Conservation (phyloP, 2,888 invertebrate genomes). For the Rhagonycha lutea region DNA sequence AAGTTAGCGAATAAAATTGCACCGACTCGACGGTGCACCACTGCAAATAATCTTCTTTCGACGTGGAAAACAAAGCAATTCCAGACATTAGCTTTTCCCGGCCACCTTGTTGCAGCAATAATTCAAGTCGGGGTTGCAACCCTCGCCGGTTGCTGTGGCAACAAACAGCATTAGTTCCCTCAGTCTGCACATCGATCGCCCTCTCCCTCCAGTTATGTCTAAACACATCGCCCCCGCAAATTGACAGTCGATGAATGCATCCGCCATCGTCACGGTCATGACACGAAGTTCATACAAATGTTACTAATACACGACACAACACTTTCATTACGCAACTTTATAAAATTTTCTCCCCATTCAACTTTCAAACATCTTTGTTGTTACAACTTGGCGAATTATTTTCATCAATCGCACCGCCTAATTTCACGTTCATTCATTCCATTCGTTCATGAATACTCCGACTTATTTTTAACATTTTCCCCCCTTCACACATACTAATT, state of each 20-base stretch:
- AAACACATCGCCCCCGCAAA: conserved; percentile 54
- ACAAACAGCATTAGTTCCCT: conserved; percentile 56
- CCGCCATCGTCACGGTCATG: conserved; percentile 14
- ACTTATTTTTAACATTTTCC: not conserved
- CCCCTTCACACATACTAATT: not conserved
- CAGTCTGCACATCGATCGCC: conserved; percentile 56
- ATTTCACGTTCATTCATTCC: not conserved
- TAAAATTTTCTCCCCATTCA: not conserved
- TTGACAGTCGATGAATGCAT: conserved; percentile 45
- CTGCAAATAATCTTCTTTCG: conserved; percentile 19
- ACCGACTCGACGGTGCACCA: conserved; percentile 10
- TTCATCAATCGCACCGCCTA: not conserved
- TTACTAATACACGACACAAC: not conserved
- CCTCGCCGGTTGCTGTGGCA: conserved; percentile 56
- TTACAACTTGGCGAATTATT: not conserved
- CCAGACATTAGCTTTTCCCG: conserved; percentile 39
- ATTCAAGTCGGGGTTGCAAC: conserved; percentile 60
- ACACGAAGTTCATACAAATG: conserved; percentile 5
- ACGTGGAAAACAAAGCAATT: conserved; percentile 37
- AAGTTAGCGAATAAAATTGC: conserved; percentile 3
- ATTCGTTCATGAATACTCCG: not conserved
- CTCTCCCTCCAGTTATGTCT: conserved; percentile 57
- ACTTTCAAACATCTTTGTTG: not conserved
- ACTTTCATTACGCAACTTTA: not conserved
- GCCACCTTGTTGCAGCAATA: conserved; percentile 54